Conservation (phyloP, 1,140 invertebrate species). For the Zaprionus ghesquierei region DNA sequence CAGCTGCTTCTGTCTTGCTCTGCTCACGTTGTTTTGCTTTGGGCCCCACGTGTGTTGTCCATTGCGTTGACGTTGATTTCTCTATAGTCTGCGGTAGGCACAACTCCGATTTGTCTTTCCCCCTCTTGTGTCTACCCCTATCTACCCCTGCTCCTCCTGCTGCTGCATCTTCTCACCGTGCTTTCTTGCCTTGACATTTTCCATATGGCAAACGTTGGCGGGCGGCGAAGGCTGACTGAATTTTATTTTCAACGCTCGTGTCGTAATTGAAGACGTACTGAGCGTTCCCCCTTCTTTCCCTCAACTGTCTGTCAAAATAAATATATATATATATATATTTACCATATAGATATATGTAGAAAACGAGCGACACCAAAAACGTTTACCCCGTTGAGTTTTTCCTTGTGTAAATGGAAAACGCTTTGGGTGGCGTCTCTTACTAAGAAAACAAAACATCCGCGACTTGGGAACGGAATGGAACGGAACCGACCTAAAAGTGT, state of each 20-base stretch:
- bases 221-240: constrained; percentile 51
- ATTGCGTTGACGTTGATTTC: constrained; percentile 67
- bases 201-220: constrained; percentile 62
- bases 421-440: constrained; percentile 79
- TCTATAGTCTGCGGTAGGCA: constrained; percentile 60
- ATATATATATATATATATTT: constrained; percentile 47
- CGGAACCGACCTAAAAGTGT: neutral
- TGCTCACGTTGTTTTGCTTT: constrained; percentile 2
- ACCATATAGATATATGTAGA: neutral
- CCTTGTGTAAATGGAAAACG: constrained; percentile 74
- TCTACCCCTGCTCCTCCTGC: constrained; percentile 1
- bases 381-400: constrained; percentile 67
- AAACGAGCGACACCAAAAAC: constrained; percentile 42
- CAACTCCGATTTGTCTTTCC: constrained; percentile 23
- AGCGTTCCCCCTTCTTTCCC: neutral
- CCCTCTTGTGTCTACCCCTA: neutral
- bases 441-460: constrained; percentile 64
- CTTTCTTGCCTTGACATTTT: constrained; percentile 54
- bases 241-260: constrained; percentile 77
- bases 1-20: constrained; percentile 3
- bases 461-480: constrained; percentile 10
- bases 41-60: constrained; percentile 71
- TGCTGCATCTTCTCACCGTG: neutral
- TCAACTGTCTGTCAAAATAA: constrained; percentile 70
- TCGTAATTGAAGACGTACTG: constrained; percentile 74